A percentile compares a stretch with the other conserved stretches of the same genome.
phyloP scores from a whole-genome alignment of 2,797 vertebrate species.

The Acomys russatus region DNA sequence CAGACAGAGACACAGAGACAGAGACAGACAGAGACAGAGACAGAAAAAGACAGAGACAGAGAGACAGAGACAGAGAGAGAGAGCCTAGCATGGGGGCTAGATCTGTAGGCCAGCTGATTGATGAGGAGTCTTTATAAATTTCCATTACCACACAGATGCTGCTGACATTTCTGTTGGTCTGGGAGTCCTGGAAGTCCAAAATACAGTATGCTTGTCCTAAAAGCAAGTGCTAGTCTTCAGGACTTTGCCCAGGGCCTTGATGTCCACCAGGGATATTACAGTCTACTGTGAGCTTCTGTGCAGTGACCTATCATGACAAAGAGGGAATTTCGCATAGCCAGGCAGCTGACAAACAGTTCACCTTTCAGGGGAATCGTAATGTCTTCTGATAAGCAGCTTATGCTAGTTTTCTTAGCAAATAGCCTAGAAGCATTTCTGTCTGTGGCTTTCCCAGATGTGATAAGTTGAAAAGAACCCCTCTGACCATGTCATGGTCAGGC shows the following conservation, averaged over 20 bases:
- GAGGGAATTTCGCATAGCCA: conserved; percentile 90
- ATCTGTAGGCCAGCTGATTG: neutral
- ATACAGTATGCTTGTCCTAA: neutral
- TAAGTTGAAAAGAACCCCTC: conserved; percentile 91
- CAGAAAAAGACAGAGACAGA: too few species aligned
- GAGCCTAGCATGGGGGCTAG: rapidly evolving
- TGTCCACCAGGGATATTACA: conserved; percentile 77
- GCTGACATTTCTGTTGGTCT: neutral
- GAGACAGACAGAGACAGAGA: neutral
- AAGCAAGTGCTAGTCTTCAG: conserved; percentile 62
- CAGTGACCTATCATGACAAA: conserved; percentile 92
- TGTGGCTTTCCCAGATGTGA: conserved; percentile 90
- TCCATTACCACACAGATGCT: neutral
- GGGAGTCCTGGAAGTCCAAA: neutral
- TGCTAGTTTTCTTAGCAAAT: conserved; percentile 92
- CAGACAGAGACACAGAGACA: neutral
- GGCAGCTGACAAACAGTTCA: conserved; percentile 93
- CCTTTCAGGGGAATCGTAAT: conserved; percentile 92
- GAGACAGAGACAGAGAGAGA: too few species aligned
- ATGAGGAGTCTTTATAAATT: conserved; percentile 37
- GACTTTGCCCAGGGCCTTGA: conserved; percentile 61
- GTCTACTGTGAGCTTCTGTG: conserved; percentile 89
- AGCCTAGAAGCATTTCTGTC: conserved; percentile 91
- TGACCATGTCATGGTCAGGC: conserved; percentile 90
- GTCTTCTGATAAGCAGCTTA: conserved; percentile 97